Evolutionary conservation across 2,113 vertebrate genomes (phyloP), one percentile per base, ranked within the genome.

Genomic region (Arizona elegans): DNA sequence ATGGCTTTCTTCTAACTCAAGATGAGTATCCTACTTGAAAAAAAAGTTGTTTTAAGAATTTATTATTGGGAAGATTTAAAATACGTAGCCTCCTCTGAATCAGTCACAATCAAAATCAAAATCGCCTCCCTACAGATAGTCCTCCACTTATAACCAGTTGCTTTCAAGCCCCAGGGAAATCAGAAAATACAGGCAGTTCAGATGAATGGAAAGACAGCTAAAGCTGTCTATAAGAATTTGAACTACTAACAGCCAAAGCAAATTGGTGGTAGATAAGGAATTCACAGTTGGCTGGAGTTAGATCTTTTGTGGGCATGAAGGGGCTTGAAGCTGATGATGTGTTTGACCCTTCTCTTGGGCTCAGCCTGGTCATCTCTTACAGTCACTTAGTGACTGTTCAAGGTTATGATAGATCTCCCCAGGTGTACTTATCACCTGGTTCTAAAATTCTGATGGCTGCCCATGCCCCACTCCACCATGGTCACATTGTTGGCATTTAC

Each of bases 31-130:
- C 88, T 58, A 0, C 52, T 75, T 55, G 24, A 91, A 62, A 33
- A 58, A 59, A 89, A 24, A 62, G 55, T 29, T 65, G 56, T 56
- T 95, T 93, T 93, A 95, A 94, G 92, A 94, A 4, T 24, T 90
- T 95, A 92, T 26, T 33, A 70, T 81, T 92, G 1, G 47, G 55
- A 92, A 92, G 70, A 88, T 96, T 91, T 91, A 33, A 94, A 17
- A 43, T 17, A 21, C 75, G 4, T 17, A 81, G 3, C 75, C 33
- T 87, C 92, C 52, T 53, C 91, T 43, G 87, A 53, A n/a, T 19
- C 55, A 52, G 58, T 85, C 50, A 85, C 58, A 90, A 21, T 8
- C 6, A 19, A 24, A 15, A 52, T 33, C 38, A 38, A 33, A 19
- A 81, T 10, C 75, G 23, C 33, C 33, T 81, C 33, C 17, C 54